phyloP scores from a whole-genome alignment of 1,140 invertebrate genomes.

The Catajapyx aquilonaris region DNA sequence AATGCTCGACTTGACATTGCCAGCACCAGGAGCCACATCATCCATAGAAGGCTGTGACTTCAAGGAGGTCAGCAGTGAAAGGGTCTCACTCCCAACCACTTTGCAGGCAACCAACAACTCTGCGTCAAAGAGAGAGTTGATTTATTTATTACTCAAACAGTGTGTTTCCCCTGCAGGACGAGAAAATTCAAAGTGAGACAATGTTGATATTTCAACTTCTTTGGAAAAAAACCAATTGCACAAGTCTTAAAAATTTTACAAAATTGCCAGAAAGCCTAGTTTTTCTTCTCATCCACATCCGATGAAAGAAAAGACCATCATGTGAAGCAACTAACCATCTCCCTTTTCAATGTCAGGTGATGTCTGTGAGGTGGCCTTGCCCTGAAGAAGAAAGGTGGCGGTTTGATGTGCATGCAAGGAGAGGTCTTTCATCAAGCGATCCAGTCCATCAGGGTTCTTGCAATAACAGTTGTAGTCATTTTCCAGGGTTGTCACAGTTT shows the following conservation, averaged over 20 bases:
- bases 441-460: conserved; percentile 15
- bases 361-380: conserved; percentile 44
- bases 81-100: neutral
- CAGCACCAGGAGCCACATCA: neutral
- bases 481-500: conserved; percentile 20
- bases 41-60: neutral
- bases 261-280: no score
- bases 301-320: no score
- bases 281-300: no score
- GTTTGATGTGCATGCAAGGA: conserved; percentile 22
- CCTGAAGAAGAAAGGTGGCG: conserved; percentile 37
- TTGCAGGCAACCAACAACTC: conserved; percentile 9
- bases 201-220: no score
- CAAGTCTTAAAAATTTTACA: no score
- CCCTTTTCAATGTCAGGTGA: conserved; percentile 47
- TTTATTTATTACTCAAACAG: no score
- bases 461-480: conserved; percentile 18
- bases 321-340: conserved; percentile 42
- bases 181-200: no score
- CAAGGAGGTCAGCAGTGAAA: neutral
- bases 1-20: no score
- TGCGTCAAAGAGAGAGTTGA: no score
- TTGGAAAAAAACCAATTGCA: no score
- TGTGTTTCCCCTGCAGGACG: no score
- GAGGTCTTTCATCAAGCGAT: neutral